Percentiles rank a stretch among this genome's conserved stretches.
phyloP scores from a whole-genome alignment of 2,113 vertebrate species.

The Toxotes chatareus region DNA sequence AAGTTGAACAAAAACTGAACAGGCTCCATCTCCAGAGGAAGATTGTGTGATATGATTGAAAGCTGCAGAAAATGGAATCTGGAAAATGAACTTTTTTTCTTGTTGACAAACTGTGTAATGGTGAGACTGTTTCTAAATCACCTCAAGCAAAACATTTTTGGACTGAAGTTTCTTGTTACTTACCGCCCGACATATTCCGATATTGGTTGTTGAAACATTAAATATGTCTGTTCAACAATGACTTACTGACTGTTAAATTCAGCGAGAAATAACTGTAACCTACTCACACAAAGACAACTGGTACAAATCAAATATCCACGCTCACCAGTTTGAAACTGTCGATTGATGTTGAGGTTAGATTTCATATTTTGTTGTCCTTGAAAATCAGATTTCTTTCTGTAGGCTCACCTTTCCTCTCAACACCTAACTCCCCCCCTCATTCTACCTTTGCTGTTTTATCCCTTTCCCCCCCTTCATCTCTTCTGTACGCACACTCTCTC shows the following conservation, averaged over 20 bases:
- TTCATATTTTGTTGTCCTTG: constrained; percentile 70
- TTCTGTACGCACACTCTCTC: constrained; percentile 52
- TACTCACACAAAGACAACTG: not conserved
- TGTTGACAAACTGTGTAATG: not conserved
- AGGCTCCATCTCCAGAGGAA: not conserved
- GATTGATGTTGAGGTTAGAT: constrained; percentile 53
- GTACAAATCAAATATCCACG: constrained; percentile 18
- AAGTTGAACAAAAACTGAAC: no score
- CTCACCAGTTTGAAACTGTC: constrained; percentile 41
- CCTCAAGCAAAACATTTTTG: not conserved
- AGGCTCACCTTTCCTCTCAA: constrained; percentile 51
- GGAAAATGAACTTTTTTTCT: not conserved
- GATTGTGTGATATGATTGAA: no score
- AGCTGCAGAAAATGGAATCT: not conserved
- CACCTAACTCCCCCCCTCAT: not conserved
- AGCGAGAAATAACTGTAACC: constrained; percentile 1
- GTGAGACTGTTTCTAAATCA: not conserved
- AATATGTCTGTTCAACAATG: not conserved
- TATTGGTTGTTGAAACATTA: not conserved
- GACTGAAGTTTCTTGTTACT: not conserved
- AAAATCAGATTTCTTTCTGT: constrained; percentile 47
- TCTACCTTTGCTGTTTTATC: constrained; percentile 52
- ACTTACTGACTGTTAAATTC: not conserved
- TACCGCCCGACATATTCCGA: not conserved
- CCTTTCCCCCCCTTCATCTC: constrained; percentile 51